Evolutionary conservation across 2,113 vertebrate genomes (phyloP).

Genomic region (Ellobius talpinus): DNA sequence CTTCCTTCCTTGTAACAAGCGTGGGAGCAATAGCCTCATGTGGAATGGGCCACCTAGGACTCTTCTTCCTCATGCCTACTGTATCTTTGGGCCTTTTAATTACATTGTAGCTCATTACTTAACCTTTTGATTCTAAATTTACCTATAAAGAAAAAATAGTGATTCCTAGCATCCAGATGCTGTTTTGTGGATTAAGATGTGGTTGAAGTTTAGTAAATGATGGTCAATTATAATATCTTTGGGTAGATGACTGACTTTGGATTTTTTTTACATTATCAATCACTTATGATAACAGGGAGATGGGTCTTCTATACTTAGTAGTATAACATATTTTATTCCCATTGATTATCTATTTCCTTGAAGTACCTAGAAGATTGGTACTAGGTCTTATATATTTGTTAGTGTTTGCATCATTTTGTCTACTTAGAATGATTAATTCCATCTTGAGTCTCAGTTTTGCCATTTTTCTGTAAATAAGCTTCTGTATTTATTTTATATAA

Average conservation of each 20-base stretch:
- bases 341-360: slow-evolving; percentile 37
- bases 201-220: not conserved
- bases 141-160: not conserved
- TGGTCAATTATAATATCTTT: slow-evolving; percentile 9
- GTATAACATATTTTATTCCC: not conserved
- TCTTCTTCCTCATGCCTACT: not conserved
- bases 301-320: not conserved
- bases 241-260: not conserved
- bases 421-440: not conserved
- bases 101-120: slow-evolving; percentile 8
- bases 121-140: slow-evolving; percentile 32
- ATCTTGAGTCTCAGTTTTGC: slow-evolving; percentile 5
- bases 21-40: not conserved
- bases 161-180: not conserved
- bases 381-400: slow-evolving; percentile 23
- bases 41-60: not conserved
- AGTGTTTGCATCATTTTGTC: slow-evolving; percentile 50
- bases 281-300: not conserved
- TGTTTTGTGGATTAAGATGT: slow-evolving; percentile 3
- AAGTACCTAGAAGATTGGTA: not conserved
- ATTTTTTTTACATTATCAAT: not conserved
- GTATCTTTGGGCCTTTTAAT: not conserved
- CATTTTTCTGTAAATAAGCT: slow-evolving; percentile 48
- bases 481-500: slow-evolving; percentile 14
- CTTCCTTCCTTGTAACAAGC: not conserved